Evolutionary conservation across 2,797 vertebrate genomes (phyloP), one percentile per base, ranked within the genome.

Genomic region (Ispidina picta): DNA sequence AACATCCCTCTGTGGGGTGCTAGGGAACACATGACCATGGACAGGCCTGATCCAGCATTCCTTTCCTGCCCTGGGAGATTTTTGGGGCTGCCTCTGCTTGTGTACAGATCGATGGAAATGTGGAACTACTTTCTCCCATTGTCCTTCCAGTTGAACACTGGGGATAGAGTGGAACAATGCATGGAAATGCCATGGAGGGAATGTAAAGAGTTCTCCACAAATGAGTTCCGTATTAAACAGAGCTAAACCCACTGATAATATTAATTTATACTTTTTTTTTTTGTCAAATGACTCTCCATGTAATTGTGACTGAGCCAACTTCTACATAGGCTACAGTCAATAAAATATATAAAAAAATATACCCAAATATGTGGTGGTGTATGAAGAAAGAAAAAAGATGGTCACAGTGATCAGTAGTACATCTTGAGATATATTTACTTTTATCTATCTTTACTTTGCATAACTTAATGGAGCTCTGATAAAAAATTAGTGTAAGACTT

Each of bases 1-100:
- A 94, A 89, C 91, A 95, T 93, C 92, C 86, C 89, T 93, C 94
- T 86, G 93, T 96, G 92, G 94, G 91, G 93, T 92, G 92, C 94
- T 92, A 23, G 55, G 90, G 81, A 93, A 72, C 81, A 89, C 59
- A 86, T 29, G 26, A 74, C 78, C 86, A 82, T 33, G 92, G 90
- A 84, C 69, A 89, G 81, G 39, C 65, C 71, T 71, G 71, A 92
- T 89, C 92, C 74, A 82, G 74, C 43, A 92, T 92, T 93, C 51
- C 59, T 92, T 88, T 88, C 35, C 43, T 85, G 77, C 58, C 46
- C 77, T 77, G 86, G 77, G 74, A 93, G 80, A 7, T n/a, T 81
- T 44, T 46, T 1, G 33, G 51, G 14, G 1, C 48, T 49, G 48
- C 8, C 8, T 63, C 44, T 0, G 0, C 69, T 89, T 87, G 49